Conservation (phyloP, 2,888 invertebrate species). For the Lycophotia porphyrea region DNA sequence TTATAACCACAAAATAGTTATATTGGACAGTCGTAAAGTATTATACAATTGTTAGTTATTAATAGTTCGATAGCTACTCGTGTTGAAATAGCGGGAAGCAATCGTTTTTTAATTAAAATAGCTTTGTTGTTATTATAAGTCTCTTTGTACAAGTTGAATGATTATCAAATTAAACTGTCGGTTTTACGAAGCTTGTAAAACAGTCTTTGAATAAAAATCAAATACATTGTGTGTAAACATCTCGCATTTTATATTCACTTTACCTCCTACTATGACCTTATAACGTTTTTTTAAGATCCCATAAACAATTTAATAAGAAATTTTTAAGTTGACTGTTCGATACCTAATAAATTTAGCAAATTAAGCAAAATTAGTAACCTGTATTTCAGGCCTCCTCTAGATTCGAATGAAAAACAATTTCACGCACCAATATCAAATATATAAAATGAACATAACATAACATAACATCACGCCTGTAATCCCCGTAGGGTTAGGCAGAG, state of each 20-base stretch:
- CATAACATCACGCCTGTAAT: too few species aligned
- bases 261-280: not conserved
- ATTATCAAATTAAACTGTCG: not conserved
- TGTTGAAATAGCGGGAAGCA: slow-evolving; percentile 42
- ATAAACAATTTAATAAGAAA: not conserved
- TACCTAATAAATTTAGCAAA: not conserved
- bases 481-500: too few species aligned
- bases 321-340: not conserved
- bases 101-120: slow-evolving; percentile 57
- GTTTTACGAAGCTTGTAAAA: not conserved
- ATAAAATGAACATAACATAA: too few species aligned
- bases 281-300: not conserved
- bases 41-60: slow-evolving; percentile 33
- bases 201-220: not conserved
- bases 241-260: not conserved
- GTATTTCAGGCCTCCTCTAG: not conserved
- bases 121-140: slow-evolving; percentile 13
- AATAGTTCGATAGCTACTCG: slow-evolving; percentile 54
- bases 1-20: slow-evolving; percentile 14
- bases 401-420: not conserved
- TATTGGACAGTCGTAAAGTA: slow-evolving; percentile 27
- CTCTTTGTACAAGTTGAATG: not conserved
- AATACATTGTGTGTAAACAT: not conserved
- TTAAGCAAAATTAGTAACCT: not conserved
- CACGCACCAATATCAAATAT: not conserved